A percentile compares a stretch with the other conserved stretches of the same genome.
phyloP scores from a whole-genome alignment of 1,140 invertebrate genomes.

The Drosophila jambulina region DNA sequence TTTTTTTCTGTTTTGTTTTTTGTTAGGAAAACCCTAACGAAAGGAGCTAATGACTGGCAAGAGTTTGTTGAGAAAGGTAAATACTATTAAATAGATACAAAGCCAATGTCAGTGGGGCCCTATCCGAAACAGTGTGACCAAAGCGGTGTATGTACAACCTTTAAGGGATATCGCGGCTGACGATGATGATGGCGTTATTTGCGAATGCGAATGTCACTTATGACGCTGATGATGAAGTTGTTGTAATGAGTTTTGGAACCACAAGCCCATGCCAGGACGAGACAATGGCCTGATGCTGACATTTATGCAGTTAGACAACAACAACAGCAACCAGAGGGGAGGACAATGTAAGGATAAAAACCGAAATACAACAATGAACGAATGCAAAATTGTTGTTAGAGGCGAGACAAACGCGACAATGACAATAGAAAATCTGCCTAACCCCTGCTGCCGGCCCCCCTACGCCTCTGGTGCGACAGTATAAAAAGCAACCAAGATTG shows the following conservation, averaged over 20 bases:
- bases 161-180: background rate
- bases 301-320: slow-evolving; percentile 77
- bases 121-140: slow-evolving; percentile 2
- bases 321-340: slow-evolving; percentile 50
- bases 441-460: background rate
- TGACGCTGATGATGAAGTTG: slow-evolving; percentile 24
- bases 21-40: too few species aligned
- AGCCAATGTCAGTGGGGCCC: background rate
- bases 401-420: slow-evolving; percentile 56
- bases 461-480: slow-evolving; percentile 28
- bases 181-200: background rate
- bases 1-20: too few species aligned
- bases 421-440: slow-evolving; percentile 53
- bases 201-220: slow-evolving; percentile 18
- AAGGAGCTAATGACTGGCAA: too few species aligned
- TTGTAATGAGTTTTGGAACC: slow-evolving; percentile 44
- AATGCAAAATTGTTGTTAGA: slow-evolving; percentile 45
- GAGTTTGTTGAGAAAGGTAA: too few species aligned
- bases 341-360: slow-evolving; percentile 19
- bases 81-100: too few species aligned
- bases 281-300: slow-evolving; percentile 75
- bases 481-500: slow-evolving; percentile 76
- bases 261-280: slow-evolving; percentile 21
- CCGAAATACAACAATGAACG: slow-evolving; percentile 55
- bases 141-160: background rate